Conservation (phyloP, 2,888 invertebrate genomes). For the Zonitis immaculata region DNA sequence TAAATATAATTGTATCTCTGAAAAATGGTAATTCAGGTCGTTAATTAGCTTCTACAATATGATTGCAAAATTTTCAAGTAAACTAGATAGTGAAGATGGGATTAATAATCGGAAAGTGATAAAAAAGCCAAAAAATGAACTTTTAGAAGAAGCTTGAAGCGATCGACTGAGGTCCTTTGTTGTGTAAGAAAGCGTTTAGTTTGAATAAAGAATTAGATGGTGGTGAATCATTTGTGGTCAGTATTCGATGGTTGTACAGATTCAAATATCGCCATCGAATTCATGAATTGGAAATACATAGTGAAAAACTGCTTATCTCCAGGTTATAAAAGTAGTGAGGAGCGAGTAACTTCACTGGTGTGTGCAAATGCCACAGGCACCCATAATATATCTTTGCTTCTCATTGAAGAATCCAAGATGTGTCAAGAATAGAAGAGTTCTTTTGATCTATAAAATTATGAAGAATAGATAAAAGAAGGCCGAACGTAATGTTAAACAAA, state of each 20-base stretch:
- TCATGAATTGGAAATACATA: neutral
- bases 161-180: too few species aligned
- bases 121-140: conserved; percentile 5
- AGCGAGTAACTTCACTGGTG: neutral
- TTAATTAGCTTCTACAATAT: too few species aligned
- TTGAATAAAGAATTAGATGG: neutral
- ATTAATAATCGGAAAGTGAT: neutral
- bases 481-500: too few species aligned
- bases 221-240: neutral
- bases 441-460: too few species aligned
- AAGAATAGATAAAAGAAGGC: too few species aligned
- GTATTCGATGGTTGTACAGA: neutral
- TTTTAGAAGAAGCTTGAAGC: conserved; percentile 5
- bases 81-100: conserved; percentile 4
- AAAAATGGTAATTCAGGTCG: too few species aligned
- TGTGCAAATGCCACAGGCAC: neutral
- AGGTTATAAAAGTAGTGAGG: neutral
- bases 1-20: too few species aligned
- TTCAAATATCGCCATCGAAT: neutral
- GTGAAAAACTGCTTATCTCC: too few species aligned
- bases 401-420: neutral
- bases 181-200: too few species aligned
- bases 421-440: too few species aligned
- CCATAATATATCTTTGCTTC: neutral
- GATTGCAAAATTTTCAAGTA: neutral